Evolutionary conservation across 2,113 vertebrate species (phyloP), one percentile per base, ranked within the genome.

Genomic region (Cyphomyrus plagiostoma): DNA sequence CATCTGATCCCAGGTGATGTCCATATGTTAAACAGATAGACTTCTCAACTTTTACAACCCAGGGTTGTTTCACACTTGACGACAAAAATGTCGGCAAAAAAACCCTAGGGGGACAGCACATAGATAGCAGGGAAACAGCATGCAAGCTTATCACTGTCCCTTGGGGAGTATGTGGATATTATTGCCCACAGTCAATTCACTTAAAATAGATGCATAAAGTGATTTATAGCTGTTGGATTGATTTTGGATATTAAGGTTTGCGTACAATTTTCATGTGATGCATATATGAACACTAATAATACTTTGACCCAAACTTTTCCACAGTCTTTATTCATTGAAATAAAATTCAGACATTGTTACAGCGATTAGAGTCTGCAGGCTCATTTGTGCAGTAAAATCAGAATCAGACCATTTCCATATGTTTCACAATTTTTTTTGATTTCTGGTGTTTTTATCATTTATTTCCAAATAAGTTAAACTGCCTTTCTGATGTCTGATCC

Each of bases 11-110:
- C 66, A 53, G 88, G 88, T 48, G 52, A 56, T 42, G 49, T 56
- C 21, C 52, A 48, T 48, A 66, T 62, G 89, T 89, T 86, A 86
- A 89, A 89, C 42, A 85, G 48, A 58, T 85, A 62, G 30, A 66
- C 39, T 66, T 62, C 89, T 56, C 52, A 52, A 35, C 5, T 46
- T 53, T 49, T 23, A 23, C 86, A 62, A 50, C 42, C 21, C n/a
- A 23, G 21, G 82, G 15, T 30, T 85, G 45, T 86, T 77, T 84
- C 39, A 42, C 89, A 56, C 52, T 82, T 89, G 17, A 86, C 3
- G 56, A 30, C 56, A 84, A 82, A 85, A 86, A 62, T 45, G 62
- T 30, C 30, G 8, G 13, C 58, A 17, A 35, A 48, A 17, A 86
- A 58, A 58, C 10, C 50, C 6, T 49, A 15, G 30, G 3, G n/a